Evolutionary conservation across 2,797 vertebrate species (phyloP).

Genomic region (Chaetodon trifasciatus): DNA sequence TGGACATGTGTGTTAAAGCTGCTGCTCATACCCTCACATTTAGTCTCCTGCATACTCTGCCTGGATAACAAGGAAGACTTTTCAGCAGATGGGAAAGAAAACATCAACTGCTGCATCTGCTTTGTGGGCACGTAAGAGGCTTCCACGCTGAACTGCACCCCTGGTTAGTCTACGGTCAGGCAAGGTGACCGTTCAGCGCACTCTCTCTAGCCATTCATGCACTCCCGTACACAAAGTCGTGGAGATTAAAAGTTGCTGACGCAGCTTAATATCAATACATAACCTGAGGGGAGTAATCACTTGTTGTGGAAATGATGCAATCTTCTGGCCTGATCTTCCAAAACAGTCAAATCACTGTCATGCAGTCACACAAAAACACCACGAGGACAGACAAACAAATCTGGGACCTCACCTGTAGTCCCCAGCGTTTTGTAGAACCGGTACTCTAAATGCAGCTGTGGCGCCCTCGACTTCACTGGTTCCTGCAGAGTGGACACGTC

Average conservation of each 20-base stretch:
- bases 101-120: conserved; percentile 23
- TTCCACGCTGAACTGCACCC: conserved; percentile 23
- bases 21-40: neutral
- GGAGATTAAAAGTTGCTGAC: conserved; percentile 51
- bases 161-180: conserved; percentile 1
- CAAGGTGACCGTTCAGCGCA: conserved; percentile 46
- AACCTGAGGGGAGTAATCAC: conserved; percentile 64
- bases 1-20: neutral
- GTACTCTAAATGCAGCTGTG: conserved; percentile 98
- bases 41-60: neutral
- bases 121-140: conserved; percentile 7
- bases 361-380: conserved; percentile 25
- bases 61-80: conserved; percentile 9
- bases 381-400: neutral
- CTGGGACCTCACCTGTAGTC: conserved; percentile 89
- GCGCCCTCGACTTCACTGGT: conserved; percentile 98
- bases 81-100: conserved; percentile 23
- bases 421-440: conserved; percentile 99
- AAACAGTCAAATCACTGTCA: conserved; percentile 60
- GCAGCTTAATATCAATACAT: conserved; percentile 43
- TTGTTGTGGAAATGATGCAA: conserved; percentile 78
- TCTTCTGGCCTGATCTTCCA: conserved; percentile 60
- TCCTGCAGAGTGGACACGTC: conserved; percentile 86
- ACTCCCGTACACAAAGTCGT: conserved; percentile 23
- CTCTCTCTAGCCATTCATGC: neutral